Evolutionary conservation across 1,140 invertebrate species (phyloP).

Genomic region (Mamestra configurata): DNA sequence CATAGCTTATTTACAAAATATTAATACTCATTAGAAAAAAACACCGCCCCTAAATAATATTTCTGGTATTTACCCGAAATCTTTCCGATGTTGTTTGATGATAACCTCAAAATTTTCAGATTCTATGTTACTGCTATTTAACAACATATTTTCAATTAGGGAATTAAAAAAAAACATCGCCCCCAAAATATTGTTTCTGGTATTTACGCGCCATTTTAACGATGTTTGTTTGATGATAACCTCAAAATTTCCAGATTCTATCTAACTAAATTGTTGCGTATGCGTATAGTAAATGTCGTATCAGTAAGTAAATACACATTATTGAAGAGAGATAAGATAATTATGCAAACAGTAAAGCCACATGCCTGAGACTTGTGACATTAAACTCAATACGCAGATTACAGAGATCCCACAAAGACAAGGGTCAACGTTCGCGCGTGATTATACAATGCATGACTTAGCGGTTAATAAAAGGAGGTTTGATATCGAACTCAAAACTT

Average conservation of each 20-base stretch:
- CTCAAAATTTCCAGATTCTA: constrained; percentile 4
- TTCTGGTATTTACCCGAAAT: constrained; percentile 19
- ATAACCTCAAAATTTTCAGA: not conserved
- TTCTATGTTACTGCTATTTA: not conserved
- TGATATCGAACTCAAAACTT: not conserved
- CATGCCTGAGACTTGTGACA: not conserved
- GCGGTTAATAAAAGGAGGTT: not conserved
- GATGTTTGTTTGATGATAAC: constrained; percentile 6
- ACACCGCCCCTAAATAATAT: not conserved
- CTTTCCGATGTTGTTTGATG: not conserved
- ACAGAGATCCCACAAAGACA: constrained; percentile 6
- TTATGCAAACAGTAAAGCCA: not conserved
- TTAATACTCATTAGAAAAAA: too few relatives aligned
- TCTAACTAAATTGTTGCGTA: not conserved
- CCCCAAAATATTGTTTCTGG: constrained; percentile 1
- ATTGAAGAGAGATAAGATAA: constrained; percentile 4
- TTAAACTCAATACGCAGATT: constrained; percentile 11
- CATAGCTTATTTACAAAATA: too few relatives aligned
- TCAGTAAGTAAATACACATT: constrained; percentile 5
- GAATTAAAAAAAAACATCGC: not conserved
- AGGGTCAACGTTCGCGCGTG: constrained; percentile 28
- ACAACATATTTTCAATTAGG: not conserved
- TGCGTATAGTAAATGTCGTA: not conserved
- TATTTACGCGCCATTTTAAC: constrained; percentile 18
- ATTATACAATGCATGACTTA: constrained; percentile 24